phyloP scores from a whole-genome alignment of 2,797 vertebrate genomes.

The Prunella strophiata region DNA sequence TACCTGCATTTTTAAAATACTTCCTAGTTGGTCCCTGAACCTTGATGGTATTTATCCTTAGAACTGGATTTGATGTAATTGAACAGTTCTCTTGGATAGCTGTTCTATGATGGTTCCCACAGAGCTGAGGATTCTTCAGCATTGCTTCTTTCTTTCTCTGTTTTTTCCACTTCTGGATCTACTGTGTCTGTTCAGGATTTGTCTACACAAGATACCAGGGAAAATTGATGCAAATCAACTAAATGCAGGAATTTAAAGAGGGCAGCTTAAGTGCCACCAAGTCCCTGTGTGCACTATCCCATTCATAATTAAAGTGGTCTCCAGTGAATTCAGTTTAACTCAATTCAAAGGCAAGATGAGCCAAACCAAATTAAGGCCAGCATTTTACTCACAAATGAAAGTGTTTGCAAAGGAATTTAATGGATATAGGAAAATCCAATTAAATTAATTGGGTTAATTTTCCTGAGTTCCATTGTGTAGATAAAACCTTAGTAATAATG shows the following conservation, averaged over 20 bases:
- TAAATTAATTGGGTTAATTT: conserved; percentile 6
- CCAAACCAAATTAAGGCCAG: conserved; percentile 2
- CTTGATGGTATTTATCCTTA: neutral
- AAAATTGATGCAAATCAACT: neutral
- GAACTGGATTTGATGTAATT: neutral
- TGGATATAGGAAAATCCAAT: neutral
- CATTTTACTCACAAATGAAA: neutral
- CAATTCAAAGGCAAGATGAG: neutral
- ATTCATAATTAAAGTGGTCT: neutral
- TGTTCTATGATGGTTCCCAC: neutral
- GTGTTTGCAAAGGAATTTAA: neutral
- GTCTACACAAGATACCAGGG: neutral
- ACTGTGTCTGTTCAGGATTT: neutral
- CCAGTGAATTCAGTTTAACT: neutral
- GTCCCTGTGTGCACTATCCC: neutral
- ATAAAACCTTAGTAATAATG: neutral
- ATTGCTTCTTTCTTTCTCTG: neutral
- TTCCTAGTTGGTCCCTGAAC: neutral
- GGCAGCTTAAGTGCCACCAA: neutral
- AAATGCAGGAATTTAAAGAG: neutral
- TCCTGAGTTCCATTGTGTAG: neutral
- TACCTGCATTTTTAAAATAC: neutral
- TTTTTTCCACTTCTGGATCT: neutral
- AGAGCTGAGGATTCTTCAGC: neutral
- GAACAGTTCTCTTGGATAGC: neutral